Base-by-base conservation (phyloP, 2,888 invertebrate species). In the Melanostoma mellinum region DNA sequence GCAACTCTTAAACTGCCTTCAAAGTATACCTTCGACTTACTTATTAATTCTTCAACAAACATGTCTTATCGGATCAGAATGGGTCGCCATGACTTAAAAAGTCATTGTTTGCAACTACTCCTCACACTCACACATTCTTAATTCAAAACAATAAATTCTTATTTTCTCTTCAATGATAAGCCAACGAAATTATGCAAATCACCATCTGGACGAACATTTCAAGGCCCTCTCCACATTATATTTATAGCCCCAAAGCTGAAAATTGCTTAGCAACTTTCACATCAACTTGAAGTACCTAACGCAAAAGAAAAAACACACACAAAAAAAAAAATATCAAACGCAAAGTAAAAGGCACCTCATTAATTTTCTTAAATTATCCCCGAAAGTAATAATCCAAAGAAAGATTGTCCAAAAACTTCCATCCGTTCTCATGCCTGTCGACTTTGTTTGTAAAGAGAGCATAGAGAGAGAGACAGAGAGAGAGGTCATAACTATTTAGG, bases 341-440 rank as follows among this genome's bases (percentile, higher is more conserved):
- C 10, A 40, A 2, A 42, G 3, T 38, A 30, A 63, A 9, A 75
- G 71, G 69, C 74, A 84, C 74, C 60, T 79, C 84, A 84, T 84
- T 84, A 79, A 84, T 84, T 84, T 79, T 48, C 67, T 61, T 71
- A 75, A 79, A 84, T 84, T 84, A 84, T 84, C 60, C 84, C 84
- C 84, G 60, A 84, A 84, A 78, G 78, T 65, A 84, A 74, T 71
- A 78, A 67, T 78, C 78, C 60, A 67, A 74, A 69, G 55, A 69
- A 61, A 75, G 78, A 79, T 67, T 67, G 65, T 67, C 74, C 78
- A 74, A 84, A 78, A 82, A 74, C 52, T 77, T 20, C n/a, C 44
- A 50, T 32, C 52, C 40, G 63, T 48, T 20, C 36, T 20, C 20
- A 20, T 20, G 20, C 20, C 20, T 20, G 30, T 38, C 44, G 38